Evolutionary conservation across 2,113 vertebrate species (phyloP), one percentile per base, ranked within the genome.

Genomic region (Alectura lathami): DNA sequence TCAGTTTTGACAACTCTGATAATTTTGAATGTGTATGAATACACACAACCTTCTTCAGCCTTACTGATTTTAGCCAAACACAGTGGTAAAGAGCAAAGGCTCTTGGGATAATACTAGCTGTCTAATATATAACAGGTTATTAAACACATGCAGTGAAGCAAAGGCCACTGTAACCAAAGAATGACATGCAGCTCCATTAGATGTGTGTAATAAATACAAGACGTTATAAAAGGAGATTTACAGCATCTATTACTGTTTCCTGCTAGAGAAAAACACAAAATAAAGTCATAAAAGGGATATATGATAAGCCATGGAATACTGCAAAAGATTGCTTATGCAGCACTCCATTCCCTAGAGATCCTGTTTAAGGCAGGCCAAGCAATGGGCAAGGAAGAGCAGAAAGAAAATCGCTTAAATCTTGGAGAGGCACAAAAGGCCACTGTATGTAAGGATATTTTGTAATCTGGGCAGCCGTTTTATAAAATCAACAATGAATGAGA

Each of bases 201-300:
- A 50, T 27, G 10, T 14, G 34, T 64, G 12, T 86, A 96, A 86
- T 57, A 86, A 83, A 92, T 60, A 91, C 38, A 78, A 92, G 24
- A 27, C 23, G 72, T 74, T 85, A 47, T 60, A 73, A 73, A 64
- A 59, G 13, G 36, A 74, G 53, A 95, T 80, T 91, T 95, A 56
- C 38, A 78, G 86, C 89, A 63, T 94, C 93, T 94, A 38, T 94
- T 88, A 48, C 56, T 83, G 45, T 83, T 89, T 92, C 48, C 66
- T 91, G 45, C 40, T 85, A 54, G 48, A 85, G 22, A 93, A 14
- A 96, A 97, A 95, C 64, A 50, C 16, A 95, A 90, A 93, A 90
- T 53, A 20, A 72, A 93, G 24, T 69, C 54, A 91, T 94, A 77
- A 78, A 93, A 56, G 5, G 18, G 34, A 83, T 67, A 76, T 57